phyloP scores from a whole-genome alignment of 2,113 vertebrate genomes.

The Pedionomus torquatus region DNA sequence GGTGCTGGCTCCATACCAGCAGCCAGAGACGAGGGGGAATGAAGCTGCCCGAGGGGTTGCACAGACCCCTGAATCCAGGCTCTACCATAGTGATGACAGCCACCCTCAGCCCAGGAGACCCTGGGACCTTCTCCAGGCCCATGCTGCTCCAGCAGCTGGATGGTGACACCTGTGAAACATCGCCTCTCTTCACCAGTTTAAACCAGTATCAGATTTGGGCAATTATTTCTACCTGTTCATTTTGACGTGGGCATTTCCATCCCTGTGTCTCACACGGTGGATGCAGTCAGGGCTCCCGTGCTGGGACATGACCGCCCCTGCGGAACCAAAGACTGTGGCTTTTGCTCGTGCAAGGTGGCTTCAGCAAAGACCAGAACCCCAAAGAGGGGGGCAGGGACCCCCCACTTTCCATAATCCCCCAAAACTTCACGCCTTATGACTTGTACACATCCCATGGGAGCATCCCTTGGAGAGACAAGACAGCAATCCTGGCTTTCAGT shows the following conservation, averaged over 20 bases:
- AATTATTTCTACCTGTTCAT: not conserved
- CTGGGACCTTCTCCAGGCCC: not conserved
- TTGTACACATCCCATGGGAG: rapidly evolving
- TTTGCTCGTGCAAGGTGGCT: not conserved
- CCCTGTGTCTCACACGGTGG: rapidly evolving
- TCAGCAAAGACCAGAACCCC: not conserved
- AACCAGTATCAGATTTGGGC: not conserved
- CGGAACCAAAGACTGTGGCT: rapidly evolving
- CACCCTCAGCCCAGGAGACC: not conserved
- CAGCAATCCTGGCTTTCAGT: rapidly evolving
- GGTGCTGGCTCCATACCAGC: rapidly evolving
- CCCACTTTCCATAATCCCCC: not conserved
- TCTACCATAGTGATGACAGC: rapidly evolving
- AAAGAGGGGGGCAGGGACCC: not conserved
- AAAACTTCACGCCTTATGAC: not conserved
- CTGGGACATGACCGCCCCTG: rapidly evolving
- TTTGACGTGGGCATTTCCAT: rapidly evolving
- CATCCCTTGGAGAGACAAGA: not conserved
- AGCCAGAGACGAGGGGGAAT: not conserved
- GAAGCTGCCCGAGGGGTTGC: not conserved
- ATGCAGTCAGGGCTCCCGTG: not conserved
- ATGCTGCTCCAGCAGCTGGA: not conserved
- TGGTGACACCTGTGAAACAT: not conserved
- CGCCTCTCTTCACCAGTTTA: not conserved
- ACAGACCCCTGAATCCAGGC: not conserved